Conservation (phyloP, 1,140 invertebrate species). For the Meloidogyne exigua region DNA sequence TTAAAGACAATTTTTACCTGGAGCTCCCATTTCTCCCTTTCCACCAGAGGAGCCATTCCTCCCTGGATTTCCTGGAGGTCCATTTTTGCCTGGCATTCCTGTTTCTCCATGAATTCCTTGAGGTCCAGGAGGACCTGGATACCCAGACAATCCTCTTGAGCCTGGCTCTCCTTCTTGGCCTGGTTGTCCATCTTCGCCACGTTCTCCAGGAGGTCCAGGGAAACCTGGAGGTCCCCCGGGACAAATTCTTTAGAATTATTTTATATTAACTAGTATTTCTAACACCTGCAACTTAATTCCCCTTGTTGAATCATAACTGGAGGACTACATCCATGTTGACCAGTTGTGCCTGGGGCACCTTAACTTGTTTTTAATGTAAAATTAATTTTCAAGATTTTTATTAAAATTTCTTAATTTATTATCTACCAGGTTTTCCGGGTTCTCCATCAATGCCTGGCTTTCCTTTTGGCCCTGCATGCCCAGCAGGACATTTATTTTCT, state of each 20-base stretch:
- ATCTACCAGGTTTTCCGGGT: slow-evolving; percentile 13
- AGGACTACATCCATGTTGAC: slow-evolving; percentile 15
- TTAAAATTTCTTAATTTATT: background rate
- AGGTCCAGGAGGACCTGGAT: slow-evolving; percentile 7
- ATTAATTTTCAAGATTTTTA: background rate
- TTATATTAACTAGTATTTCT: background rate
- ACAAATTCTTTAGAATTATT: slow-evolving; percentile 22
- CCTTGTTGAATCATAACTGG: slow-evolving; percentile 29
- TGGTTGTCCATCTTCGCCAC: slow-evolving; percentile 14
- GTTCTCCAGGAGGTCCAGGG: slow-evolving; percentile 12
- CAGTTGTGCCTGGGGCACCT: slow-evolving; percentile 8
- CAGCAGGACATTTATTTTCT: slow-evolving; percentile 28
- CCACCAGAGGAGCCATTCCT: slow-evolving; percentile 11
- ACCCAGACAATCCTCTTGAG: slow-evolving; percentile 1
- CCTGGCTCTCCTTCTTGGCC: slow-evolving; percentile 16
- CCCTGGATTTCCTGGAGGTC: slow-evolving; percentile 22
- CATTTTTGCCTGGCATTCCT: slow-evolving; percentile 16
- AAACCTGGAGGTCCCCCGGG: slow-evolving; percentile 25
- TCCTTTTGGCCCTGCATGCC: slow-evolving; percentile 19
- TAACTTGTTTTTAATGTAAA: too few species aligned
- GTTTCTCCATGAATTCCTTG: slow-evolving; percentile 22
- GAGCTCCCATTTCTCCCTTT: slow-evolving; percentile 24
- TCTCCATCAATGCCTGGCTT: slow-evolving; percentile 22
- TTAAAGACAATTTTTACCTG: slow-evolving; percentile 5
- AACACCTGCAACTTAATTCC: slow-evolving; percentile 28